phyloP scores from a whole-genome alignment of 1,140 invertebrate genomes.

The Drosophila nikananu region DNA sequence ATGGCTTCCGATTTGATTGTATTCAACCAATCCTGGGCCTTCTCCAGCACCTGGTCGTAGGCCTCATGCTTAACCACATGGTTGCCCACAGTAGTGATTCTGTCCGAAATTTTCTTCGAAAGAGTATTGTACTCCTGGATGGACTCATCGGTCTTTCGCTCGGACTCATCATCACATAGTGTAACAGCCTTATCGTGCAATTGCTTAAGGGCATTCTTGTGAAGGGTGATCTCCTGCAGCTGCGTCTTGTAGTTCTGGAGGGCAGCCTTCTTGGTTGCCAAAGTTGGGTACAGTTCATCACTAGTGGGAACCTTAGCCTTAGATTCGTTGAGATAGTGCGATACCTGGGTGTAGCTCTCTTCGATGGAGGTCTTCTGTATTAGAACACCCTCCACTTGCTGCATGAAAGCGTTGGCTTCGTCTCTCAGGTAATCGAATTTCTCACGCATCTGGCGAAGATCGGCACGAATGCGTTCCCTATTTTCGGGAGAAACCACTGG shows the following conservation, averaged over 20 bases:
- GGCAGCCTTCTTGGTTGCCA: slow-evolving; percentile 94
- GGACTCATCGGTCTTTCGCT: slow-evolving; percentile 89
- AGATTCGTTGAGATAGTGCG: slow-evolving; percentile 92
- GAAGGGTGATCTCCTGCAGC: slow-evolving; percentile 92
- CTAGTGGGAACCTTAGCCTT: slow-evolving; percentile 89
- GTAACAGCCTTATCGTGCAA: slow-evolving; percentile 91
- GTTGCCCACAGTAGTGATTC: slow-evolving; percentile 89
- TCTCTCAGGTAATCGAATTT: slow-evolving; percentile 94
- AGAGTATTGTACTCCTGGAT: slow-evolving; percentile 90
- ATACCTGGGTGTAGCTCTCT: slow-evolving; percentile 93
- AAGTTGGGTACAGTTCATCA: slow-evolving; percentile 89
- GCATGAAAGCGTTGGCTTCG: slow-evolving; percentile 93
- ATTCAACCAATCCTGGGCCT: slow-evolving; percentile 89
- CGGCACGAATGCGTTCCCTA: slow-evolving; percentile 92
- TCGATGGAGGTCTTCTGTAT: slow-evolving; percentile 96
- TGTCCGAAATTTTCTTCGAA: slow-evolving; percentile 88
- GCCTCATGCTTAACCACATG: slow-evolving; percentile 93
- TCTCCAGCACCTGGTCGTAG: slow-evolving; percentile 92
- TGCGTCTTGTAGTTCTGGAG: slow-evolving; percentile 91
- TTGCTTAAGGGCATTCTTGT: slow-evolving; percentile 92
- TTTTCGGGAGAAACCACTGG: slow-evolving; percentile 94
- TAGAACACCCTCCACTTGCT: slow-evolving; percentile 93
- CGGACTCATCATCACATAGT: slow-evolving; percentile 91
- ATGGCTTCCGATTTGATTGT: slow-evolving; percentile 89
- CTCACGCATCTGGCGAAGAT: slow-evolving; percentile 92